Conservation (phyloP, 2,113 vertebrate genomes). For the Vulpes lagopus region DNA sequence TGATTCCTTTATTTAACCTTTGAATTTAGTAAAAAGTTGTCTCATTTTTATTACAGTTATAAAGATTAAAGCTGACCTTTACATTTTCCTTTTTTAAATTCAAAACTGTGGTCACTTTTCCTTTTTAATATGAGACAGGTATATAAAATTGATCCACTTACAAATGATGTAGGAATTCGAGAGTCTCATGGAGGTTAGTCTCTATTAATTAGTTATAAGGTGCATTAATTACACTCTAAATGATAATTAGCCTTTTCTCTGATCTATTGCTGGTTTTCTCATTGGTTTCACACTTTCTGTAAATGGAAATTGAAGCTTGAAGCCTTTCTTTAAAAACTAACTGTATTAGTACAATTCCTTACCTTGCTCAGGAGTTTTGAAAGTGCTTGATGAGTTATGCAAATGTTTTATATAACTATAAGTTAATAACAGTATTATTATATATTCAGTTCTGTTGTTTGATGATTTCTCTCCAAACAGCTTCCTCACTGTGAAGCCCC, state of each 20-base stretch:
- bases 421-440: background rate
- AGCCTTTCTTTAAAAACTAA: slow-evolving; percentile 25
- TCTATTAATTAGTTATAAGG: slow-evolving; percentile 79
- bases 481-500: background rate
- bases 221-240: slow-evolving; percentile 64
- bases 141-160: slow-evolving; percentile 67
- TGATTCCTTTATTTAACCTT: slow-evolving; percentile 68
- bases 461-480: background rate
- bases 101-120: slow-evolving; percentile 59
- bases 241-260: slow-evolving; percentile 74
- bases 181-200: slow-evolving; percentile 55
- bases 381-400: background rate
- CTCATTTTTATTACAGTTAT: slow-evolving; percentile 37
- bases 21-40: slow-evolving; percentile 57
- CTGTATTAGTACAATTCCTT: slow-evolving; percentile 10
- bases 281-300: slow-evolving; percentile 46
- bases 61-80: slow-evolving; percentile 67
- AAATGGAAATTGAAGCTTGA: slow-evolving; percentile 65
- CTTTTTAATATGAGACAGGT: slow-evolving; percentile 61
- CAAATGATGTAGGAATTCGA: slow-evolving; percentile 60
- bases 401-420: background rate
- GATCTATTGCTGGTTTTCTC: slow-evolving; percentile 62
- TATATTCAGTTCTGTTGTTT: background rate
- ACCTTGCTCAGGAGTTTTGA: background rate
- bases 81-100: slow-evolving; percentile 64